A percentile compares a stretch with the other conserved stretches of the same genome.
Conservation (phyloP, 1,140 invertebrate species). For the Sitophilus oryzae region DNA sequence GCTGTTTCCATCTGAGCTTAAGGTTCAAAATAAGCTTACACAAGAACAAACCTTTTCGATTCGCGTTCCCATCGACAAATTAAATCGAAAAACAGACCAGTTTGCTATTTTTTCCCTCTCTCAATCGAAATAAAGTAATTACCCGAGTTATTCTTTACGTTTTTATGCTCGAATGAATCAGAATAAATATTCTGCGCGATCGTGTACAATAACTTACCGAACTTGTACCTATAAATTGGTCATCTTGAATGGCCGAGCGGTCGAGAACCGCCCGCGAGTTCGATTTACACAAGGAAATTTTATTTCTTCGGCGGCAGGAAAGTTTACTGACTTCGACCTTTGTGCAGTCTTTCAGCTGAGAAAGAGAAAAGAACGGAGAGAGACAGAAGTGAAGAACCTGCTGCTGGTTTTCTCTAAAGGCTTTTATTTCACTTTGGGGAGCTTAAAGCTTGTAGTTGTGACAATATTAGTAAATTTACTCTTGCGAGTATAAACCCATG, state of each 20-base stretch:
- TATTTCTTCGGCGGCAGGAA: conserved; percentile 28
- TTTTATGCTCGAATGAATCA: conserved; percentile 38
- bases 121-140: conserved; percentile 36
- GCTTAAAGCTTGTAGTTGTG: background rate
- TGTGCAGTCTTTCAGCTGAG: conserved; percentile 18
- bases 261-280: conserved; percentile 16
- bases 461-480: background rate
- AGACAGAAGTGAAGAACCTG: no score
- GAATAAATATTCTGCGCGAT: conserved; percentile 36
- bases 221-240: conserved; percentile 39
- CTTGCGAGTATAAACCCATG: no score
- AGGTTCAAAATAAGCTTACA: no score
- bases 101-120: background rate
- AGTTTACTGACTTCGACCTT: conserved; percentile 32
- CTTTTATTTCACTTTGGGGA: background rate
- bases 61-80: background rate
- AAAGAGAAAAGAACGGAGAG: no score
- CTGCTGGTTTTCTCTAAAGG: background rate
- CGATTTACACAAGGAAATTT: conserved; percentile 34
- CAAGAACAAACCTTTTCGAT: no score
- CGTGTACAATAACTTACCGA: conserved; percentile 40
- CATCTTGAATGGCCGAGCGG: conserved; percentile 33
- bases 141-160: conserved; percentile 35
- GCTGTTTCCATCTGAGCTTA: no score
- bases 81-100: background rate